A percentile compares a stretch with the other conserved stretches of the same genome.
Conservation (phyloP, 2,797 vertebrate species). For the Oophaga sylvatica region DNA sequence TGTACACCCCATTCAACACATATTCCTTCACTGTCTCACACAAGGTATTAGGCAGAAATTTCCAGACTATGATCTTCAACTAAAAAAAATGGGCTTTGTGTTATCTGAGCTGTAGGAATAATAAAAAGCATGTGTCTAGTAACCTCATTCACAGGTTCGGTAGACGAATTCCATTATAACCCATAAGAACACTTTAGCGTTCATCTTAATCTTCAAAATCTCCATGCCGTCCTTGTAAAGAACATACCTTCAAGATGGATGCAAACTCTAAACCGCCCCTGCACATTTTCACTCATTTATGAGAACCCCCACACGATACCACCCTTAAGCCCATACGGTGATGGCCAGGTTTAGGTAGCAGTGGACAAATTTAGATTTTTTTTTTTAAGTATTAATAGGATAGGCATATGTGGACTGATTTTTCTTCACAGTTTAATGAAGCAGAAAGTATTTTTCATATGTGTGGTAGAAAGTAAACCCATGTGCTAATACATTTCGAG, state of each 20-base stretch:
- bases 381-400: background rate
- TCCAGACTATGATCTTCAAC: background rate
- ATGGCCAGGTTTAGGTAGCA: background rate
- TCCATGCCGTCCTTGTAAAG: conserved; percentile 32
- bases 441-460: background rate
- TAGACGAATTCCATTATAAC: conserved; percentile 34
- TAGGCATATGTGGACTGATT: background rate
- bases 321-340: background rate
- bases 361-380: background rate
- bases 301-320: conserved; percentile 30
- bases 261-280: background rate
- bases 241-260: background rate
- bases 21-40: too few relatives aligned
- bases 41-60: background rate
- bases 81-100: background rate
- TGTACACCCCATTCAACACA: too few relatives aligned
- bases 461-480: conserved; percentile 60
- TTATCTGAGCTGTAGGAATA: conserved; percentile 23
- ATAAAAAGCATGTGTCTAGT: conserved; percentile 11
- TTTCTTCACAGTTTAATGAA: background rate
- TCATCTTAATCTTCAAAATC: conserved; percentile 26
- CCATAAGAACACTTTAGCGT: background rate
- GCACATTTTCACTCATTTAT: conserved; percentile 11
- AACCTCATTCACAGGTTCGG: background rate
- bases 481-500: conserved; percentile 62